Conservation (phyloP, 2,797 vertebrate genomes). For the Lindbergichthys nudifrons region DNA sequence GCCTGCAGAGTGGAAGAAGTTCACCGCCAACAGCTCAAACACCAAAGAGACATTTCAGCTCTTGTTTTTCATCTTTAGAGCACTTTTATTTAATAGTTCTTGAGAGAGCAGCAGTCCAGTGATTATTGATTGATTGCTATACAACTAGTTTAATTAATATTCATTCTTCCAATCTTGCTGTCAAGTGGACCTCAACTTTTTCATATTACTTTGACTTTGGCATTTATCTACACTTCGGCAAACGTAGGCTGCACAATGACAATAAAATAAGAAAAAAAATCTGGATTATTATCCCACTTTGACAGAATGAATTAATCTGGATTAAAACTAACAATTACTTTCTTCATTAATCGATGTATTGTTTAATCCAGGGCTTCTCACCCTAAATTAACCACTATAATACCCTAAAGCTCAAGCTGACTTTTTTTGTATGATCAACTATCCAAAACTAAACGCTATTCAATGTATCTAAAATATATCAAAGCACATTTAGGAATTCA, state of each 20-base stretch:
- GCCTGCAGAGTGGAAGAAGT: constrained; percentile 26
- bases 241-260: background rate
- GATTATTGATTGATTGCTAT: background rate
- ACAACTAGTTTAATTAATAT: background rate
- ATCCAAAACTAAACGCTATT: background rate
- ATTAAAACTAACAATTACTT: background rate
- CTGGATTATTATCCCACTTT: background rate
- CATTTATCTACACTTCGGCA: background rate
- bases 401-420: background rate
- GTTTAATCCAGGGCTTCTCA: background rate
- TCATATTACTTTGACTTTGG: background rate
- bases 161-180: background rate
- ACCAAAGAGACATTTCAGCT: background rate
- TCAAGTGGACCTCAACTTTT: background rate
- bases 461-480: background rate
- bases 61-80: constrained; percentile 10
- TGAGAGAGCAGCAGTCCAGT: background rate
- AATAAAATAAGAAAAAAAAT: constrained; percentile 8
- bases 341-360: background rate
- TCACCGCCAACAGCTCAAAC: constrained; percentile 7
- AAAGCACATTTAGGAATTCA: background rate
- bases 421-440: background rate
- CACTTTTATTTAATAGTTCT: background rate
- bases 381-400: too few species aligned
- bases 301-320: background rate